phyloP scores from a whole-genome alignment of 2,113 vertebrate species.

The Petrocephalus zakoni region DNA sequence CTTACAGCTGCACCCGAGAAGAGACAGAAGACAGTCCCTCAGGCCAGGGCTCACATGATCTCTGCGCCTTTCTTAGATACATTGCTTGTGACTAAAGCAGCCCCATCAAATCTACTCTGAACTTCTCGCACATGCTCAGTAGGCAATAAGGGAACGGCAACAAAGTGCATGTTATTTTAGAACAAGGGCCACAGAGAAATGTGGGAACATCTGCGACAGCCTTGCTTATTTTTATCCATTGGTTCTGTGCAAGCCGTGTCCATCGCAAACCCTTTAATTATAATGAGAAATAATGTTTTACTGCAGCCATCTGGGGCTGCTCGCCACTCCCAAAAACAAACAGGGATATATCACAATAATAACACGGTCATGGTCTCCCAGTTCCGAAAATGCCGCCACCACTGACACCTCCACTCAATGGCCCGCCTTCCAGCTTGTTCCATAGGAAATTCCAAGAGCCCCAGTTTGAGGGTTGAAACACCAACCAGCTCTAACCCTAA shows the following conservation, averaged over 20 bases:
- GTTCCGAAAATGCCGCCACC: background rate
- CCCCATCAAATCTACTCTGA: background rate
- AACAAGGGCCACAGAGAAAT: background rate
- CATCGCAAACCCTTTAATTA: conserved; percentile 42
- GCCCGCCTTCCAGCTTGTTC: background rate
- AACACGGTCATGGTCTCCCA: conserved; percentile 3
- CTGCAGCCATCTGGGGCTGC: conserved; percentile 36
- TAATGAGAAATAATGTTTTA: conserved; percentile 41
- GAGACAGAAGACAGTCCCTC: background rate
- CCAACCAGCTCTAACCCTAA: background rate
- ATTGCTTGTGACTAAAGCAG: background rate
- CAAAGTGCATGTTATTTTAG: background rate
- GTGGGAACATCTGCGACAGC: conserved; percentile 30
- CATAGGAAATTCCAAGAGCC: background rate
- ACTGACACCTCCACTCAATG: background rate
- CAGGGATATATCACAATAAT: conserved; percentile 23
- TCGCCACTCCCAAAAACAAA: conserved; percentile 37
- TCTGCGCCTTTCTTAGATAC: background rate
- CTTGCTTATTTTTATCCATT: conserved; percentile 36
- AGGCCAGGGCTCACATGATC: background rate
- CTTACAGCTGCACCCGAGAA: background rate
- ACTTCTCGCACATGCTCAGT: background rate
- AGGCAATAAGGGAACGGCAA: background rate
- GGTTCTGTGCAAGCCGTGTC: conserved; percentile 27
- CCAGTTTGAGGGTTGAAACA: background rate